Base-by-base conservation (phyloP, 2,888 invertebrate genomes). In the Nipponacmea schrenckii region DNA sequence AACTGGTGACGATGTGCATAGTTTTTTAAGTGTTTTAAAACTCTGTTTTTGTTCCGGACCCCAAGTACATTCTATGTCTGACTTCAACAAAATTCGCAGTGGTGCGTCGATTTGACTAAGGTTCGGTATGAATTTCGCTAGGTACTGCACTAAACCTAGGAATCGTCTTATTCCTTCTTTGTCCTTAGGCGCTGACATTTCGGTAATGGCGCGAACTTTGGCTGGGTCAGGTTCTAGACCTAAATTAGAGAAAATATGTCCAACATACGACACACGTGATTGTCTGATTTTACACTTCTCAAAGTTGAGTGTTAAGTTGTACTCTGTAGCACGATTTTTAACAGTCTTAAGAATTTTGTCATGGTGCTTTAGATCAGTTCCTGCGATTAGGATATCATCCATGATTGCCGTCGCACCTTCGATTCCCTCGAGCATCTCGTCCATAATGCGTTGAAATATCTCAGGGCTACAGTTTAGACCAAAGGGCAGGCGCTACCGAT, bases 401-500 rank as follows among this genome's bases (percentile, higher is more conserved):
- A 78, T 77, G 3, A 79, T 78, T 17, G 77, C 77, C 48, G 62
- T 63, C 24, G 73, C 76, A 14, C 80, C 77, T 17, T 70, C 68
- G 15, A 77, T 74, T 17, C 74, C 77, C 67, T 72, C 71, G 7
- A 76, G 64, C 76, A 77, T 78, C 20, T 78, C 56, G 26, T 79
- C 78, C 79, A 80, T 79, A 20, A 78, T 77, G 0, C 73, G 67
- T 50, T 77, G 77, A 48, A 71, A 80, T 20, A 78, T 75, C 73
- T 80, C 80, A 15, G 80, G 75, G 0, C 72, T 76, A 7, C 71
- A 78, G 69, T 74, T 74, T 12, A 80, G 78, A 15, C 76, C 79
- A 39, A 78, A 79, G 7, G 80, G 79, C 4, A 81, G 68, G 2
- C 75, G 73, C 0, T 27, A 15, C 79, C 80, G 26, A 80, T 71